Percentiles rank a stretch among this genome's conserved stretches.
These are phyloP conservation scores for Gobio occitaniae DNA, from an alignment of 2,797 vertebrate species.

Conservation along the genomic window DNA sequence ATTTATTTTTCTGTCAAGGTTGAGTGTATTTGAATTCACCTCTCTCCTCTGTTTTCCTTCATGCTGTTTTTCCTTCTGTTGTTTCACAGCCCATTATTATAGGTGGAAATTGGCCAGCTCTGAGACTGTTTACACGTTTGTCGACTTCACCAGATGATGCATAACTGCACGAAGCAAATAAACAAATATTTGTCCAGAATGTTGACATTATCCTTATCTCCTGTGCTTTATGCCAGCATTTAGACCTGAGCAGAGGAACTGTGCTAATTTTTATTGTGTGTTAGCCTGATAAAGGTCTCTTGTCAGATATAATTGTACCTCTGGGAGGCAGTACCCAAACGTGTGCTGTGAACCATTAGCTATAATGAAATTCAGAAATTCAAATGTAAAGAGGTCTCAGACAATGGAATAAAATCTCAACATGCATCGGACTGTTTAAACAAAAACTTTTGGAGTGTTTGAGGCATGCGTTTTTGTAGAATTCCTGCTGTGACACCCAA, in stretches of 20 bases:
- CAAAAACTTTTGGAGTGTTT: slow-evolving; percentile 7
- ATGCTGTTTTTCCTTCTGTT: slow-evolving; percentile 33
- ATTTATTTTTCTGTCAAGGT: slow-evolving; percentile 34
- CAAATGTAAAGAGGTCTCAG: slow-evolving; percentile 7
- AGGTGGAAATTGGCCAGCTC: slow-evolving; percentile 34
- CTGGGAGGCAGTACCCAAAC: slow-evolving; percentile 22
- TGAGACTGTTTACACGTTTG: slow-evolving; percentile 48
- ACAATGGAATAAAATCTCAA: not conserved
- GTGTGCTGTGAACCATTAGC: slow-evolving; percentile 32
- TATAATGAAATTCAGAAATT: slow-evolving; percentile 27
- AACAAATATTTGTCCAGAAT: slow-evolving; percentile 40
- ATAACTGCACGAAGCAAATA: slow-evolving; percentile 35
- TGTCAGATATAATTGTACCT: slow-evolving; percentile 46
- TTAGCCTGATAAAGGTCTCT: slow-evolving; percentile 45
- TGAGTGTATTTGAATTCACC: slow-evolving; percentile 33
- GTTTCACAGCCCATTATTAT: slow-evolving; percentile 29
- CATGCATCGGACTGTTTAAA: not conserved
- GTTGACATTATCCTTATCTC: slow-evolving; percentile 46
- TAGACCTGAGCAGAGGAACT: slow-evolving; percentile 38
- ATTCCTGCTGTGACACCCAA: slow-evolving; percentile 15
- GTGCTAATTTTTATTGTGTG: slow-evolving; percentile 26
- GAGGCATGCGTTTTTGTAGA: not conserved
- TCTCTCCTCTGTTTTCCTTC: not conserved
- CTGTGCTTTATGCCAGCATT: slow-evolving; percentile 27
- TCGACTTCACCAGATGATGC: slow-evolving; percentile 47